Evolutionary conservation across 2,797 vertebrate genomes (phyloP), one percentile per base, ranked within the genome.

Genomic region (Paguma larvata): DNA sequence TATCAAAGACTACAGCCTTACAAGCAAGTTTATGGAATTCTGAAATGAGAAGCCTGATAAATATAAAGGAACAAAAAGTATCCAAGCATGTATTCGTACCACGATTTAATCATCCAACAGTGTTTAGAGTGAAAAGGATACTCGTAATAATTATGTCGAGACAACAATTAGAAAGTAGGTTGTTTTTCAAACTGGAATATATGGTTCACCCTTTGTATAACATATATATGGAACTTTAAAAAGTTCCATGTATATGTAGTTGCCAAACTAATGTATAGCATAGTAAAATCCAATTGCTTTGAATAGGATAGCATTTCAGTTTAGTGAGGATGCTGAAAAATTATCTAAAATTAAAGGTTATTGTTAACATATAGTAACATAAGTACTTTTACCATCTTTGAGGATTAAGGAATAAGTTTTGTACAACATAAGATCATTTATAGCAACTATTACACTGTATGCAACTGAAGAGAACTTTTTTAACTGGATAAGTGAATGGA

Each of bases 11-110:
- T 21, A 86, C n/a, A 80, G 46, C n/a, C 78, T 94, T 68, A 46
- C 3, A 89, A 86, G 34, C 41, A 87, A 72, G 30, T 68, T 80
- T 21, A 18, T 86, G 91, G 27, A 85, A 85, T 91, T 93, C 46
- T 92, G 48, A 88, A 96, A 93, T 93, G 15, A 94, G n/a, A 96
- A 77, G 6, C n/a, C 46, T 30, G 34, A 0, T 63, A 80, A 46
- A 85, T 51, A 86, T 56, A 78, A 75, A 78, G 62, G 70, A 92
- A 51, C 32, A 38, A 27, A 62, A 94, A 89, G 53, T 63, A 73
- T 56, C 30, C 19, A 95, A 51, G 6, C 44, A 63, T 80, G 11
- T 51, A 30, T 85, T 90, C 44, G 41, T 75, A 34, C 16, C 65
- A 65, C 68, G 14, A 93, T 79, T 89, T 93, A 91, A 91, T 79